Evolutionary conservation across 2,113 vertebrate species (phyloP), one percentile per base, ranked within the genome.

Genomic region (Psilopsiagon aurifrons): DNA sequence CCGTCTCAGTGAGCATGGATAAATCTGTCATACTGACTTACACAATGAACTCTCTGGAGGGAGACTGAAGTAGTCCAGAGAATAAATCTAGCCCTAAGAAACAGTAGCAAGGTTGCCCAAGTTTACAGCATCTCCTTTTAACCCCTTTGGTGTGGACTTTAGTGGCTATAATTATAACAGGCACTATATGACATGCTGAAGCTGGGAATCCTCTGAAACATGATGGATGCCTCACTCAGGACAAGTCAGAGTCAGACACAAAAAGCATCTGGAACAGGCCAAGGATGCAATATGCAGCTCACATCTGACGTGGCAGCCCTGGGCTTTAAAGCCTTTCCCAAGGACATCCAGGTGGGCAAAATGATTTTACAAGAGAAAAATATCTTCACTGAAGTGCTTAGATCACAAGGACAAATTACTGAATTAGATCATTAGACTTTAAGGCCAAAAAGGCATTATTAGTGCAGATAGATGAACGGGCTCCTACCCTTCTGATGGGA

Each of bases 11-110:
- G 92, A 97, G 95, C 89, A 88, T 55, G 95, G 97, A 98, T 98
- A 98, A 98, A 98, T 98, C 98, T 98, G 98, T 98, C 98, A 98
- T 25, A 57, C 51, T 89, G 97, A 97, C 97, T 97, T 97, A 97
- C 91, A 95, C 95, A 96, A 97, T 96, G 92, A 98, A 97, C 94
- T 97, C 97, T 97, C 97, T 46, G 13, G 89, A 97, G 98, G 95
- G 96, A 96, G 86, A 71, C 90, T 97, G 83, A 90, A 95, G 94
- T 66, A 97, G 96, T 92, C 96, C 89, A 96, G 95, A 95, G 91
- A 97, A 97, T 98, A 98, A 98, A 98, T 98, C 96, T 96, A 90
- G 86, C 54, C 85, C 94, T 96, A 93, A 94, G 94, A 97, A 97
- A 95, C 27, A 96, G 93, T 76, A 97, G 91, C 51, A 94, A 96